Conservation (phyloP, 2,113 vertebrate genomes). For the Dasypus novemcinctus region DNA sequence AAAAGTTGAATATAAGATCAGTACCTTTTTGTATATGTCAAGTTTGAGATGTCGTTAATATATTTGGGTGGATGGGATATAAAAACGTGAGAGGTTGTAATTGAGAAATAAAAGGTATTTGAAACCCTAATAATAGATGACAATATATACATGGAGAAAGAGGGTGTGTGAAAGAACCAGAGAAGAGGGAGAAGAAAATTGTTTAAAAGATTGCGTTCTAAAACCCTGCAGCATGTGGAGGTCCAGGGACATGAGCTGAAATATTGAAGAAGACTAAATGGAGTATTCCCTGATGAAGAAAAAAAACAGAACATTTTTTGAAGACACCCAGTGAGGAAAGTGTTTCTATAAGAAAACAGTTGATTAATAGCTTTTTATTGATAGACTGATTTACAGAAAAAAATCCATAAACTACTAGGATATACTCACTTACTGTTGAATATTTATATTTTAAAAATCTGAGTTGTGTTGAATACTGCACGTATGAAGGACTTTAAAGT, state of each 20-base stretch:
- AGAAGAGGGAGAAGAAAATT: background rate
- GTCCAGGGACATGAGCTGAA: background rate
- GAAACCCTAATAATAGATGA: background rate
- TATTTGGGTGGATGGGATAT: background rate
- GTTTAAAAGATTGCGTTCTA: background rate
- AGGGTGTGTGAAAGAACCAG: background rate
- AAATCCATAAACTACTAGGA: background rate
- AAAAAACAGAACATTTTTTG: background rate
- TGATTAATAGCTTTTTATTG: background rate
- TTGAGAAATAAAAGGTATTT: background rate
- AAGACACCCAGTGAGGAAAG: background rate
- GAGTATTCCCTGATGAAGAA: background rate
- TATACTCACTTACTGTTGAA: background rate
- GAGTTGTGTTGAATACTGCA: background rate
- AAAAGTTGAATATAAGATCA: background rate
- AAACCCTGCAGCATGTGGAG: background rate
- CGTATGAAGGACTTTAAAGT: background rate
- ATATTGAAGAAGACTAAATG: background rate
- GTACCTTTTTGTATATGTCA: background rate
- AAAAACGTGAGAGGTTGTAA: background rate
- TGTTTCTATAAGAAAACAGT: background rate
- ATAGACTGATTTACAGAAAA: background rate
- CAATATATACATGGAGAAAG: background rate
- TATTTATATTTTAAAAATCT: background rate
- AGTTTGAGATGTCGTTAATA: background rate